Base-by-base conservation (phyloP, 2,113 vertebrate species). In the Furnarius figulus region DNA sequence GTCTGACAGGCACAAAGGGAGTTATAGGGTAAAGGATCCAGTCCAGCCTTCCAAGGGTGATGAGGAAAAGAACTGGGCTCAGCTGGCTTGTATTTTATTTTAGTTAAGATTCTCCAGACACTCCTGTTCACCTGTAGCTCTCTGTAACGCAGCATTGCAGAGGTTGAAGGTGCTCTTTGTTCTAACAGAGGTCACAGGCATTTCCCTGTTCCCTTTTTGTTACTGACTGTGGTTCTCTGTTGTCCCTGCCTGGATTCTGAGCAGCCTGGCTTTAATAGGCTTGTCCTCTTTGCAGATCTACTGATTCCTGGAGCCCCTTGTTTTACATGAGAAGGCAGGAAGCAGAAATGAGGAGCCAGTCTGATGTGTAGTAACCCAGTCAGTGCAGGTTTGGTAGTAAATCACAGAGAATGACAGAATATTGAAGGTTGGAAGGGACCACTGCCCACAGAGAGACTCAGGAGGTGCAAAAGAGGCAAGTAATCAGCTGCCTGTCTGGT, bases 71-170 rank as follows among this genome's bases (percentile, higher is more conserved):
- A 30, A 17, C 50, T 7, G 13, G 30, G 42, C 25, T 67, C 12
- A 47, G 27, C 6, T 63, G 16, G 21, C 33, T 81, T 53, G 13
- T 37, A 9, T 33, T 62, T 84, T 47, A 24, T 70, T 93, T 52
- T 65, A 42, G 50, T 19, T 53, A 49, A 12, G 46, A 52, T 61
- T 82, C 22, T 68, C 31, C 81, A 68, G 35, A 35, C 3, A 7
- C 31, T 68, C 12, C 24, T 2, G 4, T 37, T 72, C 5, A 35
- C 14, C 16, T 72, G 63, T 63, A 74, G 5, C 6, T 6, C 39
- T 55, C 53, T 61, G 40, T 47, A 68, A 68, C 0, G 0, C 31
- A 83, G 27, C 17, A 3, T 66, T 62, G 22, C 4, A 0, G 7
- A 87, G n/a, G 50, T 6, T 76, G 63, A 68, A 80, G 72, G 12